phyloP scores from a whole-genome alignment of 2,113 vertebrate genomes.

The Onychostoma macrolepis region DNA sequence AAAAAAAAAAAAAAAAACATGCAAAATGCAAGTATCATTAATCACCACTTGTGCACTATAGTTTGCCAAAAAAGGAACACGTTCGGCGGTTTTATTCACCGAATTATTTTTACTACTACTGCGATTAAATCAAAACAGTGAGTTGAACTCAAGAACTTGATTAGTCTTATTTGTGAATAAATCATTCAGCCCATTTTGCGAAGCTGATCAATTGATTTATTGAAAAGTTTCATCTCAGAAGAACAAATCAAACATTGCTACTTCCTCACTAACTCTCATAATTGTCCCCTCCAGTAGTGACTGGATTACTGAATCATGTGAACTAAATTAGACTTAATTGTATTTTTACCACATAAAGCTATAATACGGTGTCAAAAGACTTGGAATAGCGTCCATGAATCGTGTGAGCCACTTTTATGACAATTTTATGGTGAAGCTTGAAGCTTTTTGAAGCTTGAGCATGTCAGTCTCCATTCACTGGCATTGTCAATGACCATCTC shows the following conservation, averaged over 20 bases:
- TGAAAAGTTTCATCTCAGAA: background rate
- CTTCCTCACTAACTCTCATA: background rate
- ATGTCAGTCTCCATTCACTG: background rate
- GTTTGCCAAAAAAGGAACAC: background rate
- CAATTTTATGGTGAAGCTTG: background rate
- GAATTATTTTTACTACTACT: background rate
- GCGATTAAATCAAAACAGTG: background rate
- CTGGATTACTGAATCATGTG: background rate
- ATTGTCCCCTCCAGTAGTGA: background rate
- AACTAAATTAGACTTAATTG: background rate
- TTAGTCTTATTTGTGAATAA: background rate
- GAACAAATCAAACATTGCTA: background rate
- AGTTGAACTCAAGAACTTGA: background rate
- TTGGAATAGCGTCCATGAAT: background rate
- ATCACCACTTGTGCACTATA: background rate
- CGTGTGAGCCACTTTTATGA: background rate
- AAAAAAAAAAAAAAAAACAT: background rate
- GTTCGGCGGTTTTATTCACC: background rate
- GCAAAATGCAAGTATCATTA: background rate
- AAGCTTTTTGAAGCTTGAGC: background rate
- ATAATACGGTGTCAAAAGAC: background rate
- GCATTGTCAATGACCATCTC: background rate
- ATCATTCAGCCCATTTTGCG: background rate
- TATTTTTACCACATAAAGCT: background rate
- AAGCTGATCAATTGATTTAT: background rate